phyloP scores from a whole-genome alignment of 37 sponge, comb jelly and placozoan genomes.

The Oopsacas minuta region DNA sequence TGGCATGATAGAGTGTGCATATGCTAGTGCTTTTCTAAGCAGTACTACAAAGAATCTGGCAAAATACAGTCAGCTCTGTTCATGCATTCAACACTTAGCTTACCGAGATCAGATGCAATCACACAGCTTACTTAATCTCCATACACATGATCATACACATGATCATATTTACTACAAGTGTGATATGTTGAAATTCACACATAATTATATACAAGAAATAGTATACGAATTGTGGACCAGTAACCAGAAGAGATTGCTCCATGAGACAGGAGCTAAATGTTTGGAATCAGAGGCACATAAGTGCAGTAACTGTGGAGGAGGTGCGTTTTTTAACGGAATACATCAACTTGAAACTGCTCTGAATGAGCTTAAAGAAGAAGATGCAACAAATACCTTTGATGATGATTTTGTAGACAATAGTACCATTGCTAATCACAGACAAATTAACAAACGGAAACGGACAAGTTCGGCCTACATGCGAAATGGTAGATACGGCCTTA shows the following conservation, averaged over 20 bases:
- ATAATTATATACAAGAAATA: constrained; percentile 69
- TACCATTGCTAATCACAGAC: neutral
- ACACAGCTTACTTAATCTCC: neutral
- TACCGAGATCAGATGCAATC: neutral
- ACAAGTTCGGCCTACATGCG: neutral
- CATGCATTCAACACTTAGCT: neutral
- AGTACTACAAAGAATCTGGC: neutral
- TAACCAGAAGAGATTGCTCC: constrained; percentile 52
- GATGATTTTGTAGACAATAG: neutral
- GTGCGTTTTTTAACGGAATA: constrained; percentile 34
- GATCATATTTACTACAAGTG: constrained; percentile 31
- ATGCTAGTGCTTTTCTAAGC: constrained; percentile 31
- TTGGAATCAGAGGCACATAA: constrained; percentile 71
- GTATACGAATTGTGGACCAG: constrained; percentile 54
- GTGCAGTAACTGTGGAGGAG: constrained; percentile 74
- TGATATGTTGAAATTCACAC: constrained; percentile 57
- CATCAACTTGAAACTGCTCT: neutral
- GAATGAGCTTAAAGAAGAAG: constrained; percentile 2
- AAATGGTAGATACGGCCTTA: neutral
- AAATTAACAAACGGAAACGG: neutral
- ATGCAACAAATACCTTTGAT: neutral
- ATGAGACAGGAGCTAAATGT: constrained; percentile 55
- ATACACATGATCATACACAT: constrained; percentile 17
- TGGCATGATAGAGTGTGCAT: constrained; percentile 56
- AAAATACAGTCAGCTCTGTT: neutral